A percentile compares a stretch with the other conserved stretches of the same genome.
phyloP scores from a whole-genome alignment of 1,140 invertebrate species.

The Bombus soroeensis region DNA sequence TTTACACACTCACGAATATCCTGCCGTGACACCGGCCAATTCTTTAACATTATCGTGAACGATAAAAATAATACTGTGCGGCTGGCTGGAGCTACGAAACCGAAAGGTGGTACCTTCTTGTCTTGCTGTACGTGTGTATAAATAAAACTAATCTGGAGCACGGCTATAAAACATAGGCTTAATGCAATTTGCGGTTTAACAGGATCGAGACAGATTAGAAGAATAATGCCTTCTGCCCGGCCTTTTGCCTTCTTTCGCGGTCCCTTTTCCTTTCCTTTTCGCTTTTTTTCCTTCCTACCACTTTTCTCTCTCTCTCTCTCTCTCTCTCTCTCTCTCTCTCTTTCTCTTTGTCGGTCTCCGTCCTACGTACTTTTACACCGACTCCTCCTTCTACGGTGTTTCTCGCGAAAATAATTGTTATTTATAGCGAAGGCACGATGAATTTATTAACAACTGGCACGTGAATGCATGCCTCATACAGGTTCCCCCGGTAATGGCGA shows the following conservation, averaged over 20 bases:
- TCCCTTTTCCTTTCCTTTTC: background rate
- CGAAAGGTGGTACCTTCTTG: slow-evolving; percentile 32
- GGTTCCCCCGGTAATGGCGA: slow-evolving; percentile 51
- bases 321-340: background rate
- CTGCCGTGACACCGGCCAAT: slow-evolving; percentile 35
- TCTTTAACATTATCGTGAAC: slow-evolving; percentile 47
- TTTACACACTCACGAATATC: slow-evolving; percentile 20
- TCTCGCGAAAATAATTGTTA: slow-evolving; percentile 47
- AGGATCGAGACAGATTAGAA: slow-evolving; percentile 50
- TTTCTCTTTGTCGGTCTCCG: background rate
- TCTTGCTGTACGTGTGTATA: slow-evolving; percentile 17
- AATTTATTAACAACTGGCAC: slow-evolving; percentile 62
- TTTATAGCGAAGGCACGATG: slow-evolving; percentile 45
- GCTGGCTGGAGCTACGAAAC: background rate
- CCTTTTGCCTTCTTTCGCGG: background rate
- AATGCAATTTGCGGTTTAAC: slow-evolving; percentile 53
- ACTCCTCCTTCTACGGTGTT: background rate
- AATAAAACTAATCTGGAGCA: slow-evolving; percentile 54
- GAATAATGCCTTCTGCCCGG: slow-evolving; percentile 39
- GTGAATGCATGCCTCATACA: slow-evolving; percentile 48
- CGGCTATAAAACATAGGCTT: slow-evolving; percentile 45
- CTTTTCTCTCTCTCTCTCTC: background rate
- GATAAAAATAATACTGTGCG: slow-evolving; percentile 48
- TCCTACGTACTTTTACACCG: background rate
- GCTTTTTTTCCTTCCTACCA: background rate